Percentiles rank a stretch among this genome's conserved stretches.
Conservation (phyloP, 2,113 vertebrate genomes). For the Bungarus multicinctus region DNA sequence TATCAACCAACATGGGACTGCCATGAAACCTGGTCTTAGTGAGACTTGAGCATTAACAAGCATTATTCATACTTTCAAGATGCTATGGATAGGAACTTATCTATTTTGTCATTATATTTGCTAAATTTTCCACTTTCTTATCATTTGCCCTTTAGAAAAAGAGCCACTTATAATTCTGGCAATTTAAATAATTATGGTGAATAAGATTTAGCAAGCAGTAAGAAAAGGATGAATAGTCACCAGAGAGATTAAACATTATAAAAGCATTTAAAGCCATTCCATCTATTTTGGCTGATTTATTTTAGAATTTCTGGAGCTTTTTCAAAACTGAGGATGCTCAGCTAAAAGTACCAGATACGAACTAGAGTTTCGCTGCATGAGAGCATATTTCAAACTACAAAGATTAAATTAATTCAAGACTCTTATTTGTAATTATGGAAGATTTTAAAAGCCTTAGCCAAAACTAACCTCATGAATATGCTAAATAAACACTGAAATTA, state of each 20-base stretch:
- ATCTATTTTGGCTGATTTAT: not conserved
- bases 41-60: not conserved
- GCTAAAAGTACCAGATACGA: conserved; percentile 21
- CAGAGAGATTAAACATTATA: not conserved
- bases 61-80: not conserved
- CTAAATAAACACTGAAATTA: not conserved
- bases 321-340: conserved; percentile 2
- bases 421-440: conserved; percentile 2
- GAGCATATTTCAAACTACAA: conserved; percentile 26
- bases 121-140: not conserved
- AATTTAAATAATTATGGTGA: not conserved
- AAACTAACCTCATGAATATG: not conserved
- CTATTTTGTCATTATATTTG: not conserved
- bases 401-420: conserved; percentile 13
- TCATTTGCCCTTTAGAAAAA: not conserved
- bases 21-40: not conserved
- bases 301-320: conserved; percentile 1
- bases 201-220: not conserved
- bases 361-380: conserved; percentile 2
- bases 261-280: not conserved
- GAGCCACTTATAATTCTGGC: not conserved
- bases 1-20: not conserved
- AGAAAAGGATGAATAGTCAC: not conserved
- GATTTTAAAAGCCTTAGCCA: not conserved
- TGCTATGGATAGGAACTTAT: not conserved